A percentile compares a stretch with the other conserved stretches of the same genome.
Conservation (phyloP, 2,797 vertebrate genomes). For the Zalophus californianus region DNA sequence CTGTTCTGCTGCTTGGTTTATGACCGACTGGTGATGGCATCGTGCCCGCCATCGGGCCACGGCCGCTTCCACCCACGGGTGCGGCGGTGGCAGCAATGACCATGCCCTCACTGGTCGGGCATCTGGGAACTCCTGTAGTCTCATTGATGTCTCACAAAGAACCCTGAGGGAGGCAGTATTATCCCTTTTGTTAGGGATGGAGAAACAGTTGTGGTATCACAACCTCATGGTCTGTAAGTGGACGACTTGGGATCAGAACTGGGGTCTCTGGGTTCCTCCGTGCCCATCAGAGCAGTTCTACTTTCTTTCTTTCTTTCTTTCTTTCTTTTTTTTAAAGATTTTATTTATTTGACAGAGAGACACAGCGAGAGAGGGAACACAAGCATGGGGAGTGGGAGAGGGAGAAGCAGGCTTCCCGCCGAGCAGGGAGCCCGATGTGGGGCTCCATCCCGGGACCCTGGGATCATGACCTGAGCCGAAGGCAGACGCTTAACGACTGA, state of each 20-base stretch:
- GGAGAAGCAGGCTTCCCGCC: too few species aligned
- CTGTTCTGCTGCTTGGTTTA: not conserved
- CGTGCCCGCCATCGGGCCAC: fast-evolving
- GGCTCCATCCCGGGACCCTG: too few species aligned
- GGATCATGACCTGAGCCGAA: too few species aligned
- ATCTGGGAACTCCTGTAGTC: not conserved
- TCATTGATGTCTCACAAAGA: not conserved
- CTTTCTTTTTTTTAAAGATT: too few species aligned
- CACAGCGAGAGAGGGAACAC: too few species aligned
- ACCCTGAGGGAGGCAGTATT: not conserved
- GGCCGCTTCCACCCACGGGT: not conserved
- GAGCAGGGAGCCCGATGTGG: too few species aligned
- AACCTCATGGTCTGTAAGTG: not conserved
- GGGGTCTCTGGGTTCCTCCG: not conserved
- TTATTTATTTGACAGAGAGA: too few species aligned
- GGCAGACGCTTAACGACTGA: too few species aligned
- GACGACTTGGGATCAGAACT: not conserved
- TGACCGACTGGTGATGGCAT: not conserved
- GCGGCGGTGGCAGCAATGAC: not conserved
- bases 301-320: too few species aligned
- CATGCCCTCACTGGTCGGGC: not conserved
- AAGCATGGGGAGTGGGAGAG: too few species aligned
- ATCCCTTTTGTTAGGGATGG: not conserved
- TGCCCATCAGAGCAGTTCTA: not conserved
- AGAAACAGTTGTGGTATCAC: not conserved